Conservation (phyloP, 2,888 invertebrate genomes). For the Crioceris asparagi region DNA sequence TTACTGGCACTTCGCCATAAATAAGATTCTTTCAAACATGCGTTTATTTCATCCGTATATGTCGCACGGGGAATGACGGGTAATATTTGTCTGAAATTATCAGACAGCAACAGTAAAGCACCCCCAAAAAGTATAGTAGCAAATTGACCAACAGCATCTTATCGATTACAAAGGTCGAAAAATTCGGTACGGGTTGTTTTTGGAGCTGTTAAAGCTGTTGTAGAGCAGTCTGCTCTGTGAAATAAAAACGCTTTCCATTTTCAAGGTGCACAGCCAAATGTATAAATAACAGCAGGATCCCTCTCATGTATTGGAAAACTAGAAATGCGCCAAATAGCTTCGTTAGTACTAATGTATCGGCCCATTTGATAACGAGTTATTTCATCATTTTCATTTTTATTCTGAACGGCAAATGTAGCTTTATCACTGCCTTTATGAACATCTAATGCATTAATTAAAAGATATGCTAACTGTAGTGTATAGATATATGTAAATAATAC, state of each 20-base stretch:
- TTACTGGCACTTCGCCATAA: neutral
- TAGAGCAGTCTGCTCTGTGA: neutral
- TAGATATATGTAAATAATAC: too few species aligned
- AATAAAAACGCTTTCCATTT: neutral
- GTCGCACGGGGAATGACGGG: neutral
- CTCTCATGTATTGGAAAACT: slow-evolving; percentile 1
- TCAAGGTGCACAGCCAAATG: slow-evolving; percentile 1
- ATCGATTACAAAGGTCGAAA: neutral
- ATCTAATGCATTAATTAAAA: too few species aligned
- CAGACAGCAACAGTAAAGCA: slow-evolving; percentile 23
- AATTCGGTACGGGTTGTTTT: neutral
- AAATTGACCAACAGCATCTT: neutral
- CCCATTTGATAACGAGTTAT: neutral
- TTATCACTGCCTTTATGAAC: neutral
- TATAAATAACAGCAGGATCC: slow-evolving; percentile 1
- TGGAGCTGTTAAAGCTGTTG: neutral
- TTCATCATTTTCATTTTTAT: neutral
- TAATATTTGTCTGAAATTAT: slow-evolving; percentile 9
- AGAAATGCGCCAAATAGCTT: slow-evolving; percentile 1
- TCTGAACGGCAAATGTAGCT: neutral
- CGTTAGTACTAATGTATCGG: neutral
- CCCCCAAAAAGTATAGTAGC: slow-evolving; percentile 25
- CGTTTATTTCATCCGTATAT: neutral
- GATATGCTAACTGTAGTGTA: neutral
- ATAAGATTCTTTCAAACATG: neutral